Evolutionary conservation across 2,888 invertebrate species (phyloP).

Genomic region (Nowickia ferox): DNA sequence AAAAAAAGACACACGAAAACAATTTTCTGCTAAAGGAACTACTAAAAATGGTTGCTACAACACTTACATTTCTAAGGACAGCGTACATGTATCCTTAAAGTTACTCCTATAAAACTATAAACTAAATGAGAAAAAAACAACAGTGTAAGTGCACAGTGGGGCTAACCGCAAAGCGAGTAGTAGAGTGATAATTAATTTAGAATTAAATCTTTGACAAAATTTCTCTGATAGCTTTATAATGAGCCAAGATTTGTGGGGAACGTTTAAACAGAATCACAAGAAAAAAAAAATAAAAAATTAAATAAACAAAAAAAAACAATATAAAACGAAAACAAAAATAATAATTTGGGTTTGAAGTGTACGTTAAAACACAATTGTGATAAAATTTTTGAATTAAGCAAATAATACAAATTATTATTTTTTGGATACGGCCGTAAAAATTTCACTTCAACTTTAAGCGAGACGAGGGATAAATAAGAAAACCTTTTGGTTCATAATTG

Average conservation of each 20-base stretch:
- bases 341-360: no score
- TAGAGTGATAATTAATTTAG: neutral
- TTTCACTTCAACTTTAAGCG: no score
- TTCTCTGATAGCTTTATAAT: neutral
- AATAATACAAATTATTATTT: no score
- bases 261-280: no score
- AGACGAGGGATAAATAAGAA: no score
- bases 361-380: no score
- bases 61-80: neutral
- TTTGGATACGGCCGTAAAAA: no score
- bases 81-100: conserved; percentile 1
- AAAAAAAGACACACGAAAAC: conserved; percentile 3
- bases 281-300: no score
- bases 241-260: neutral
- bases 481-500: no score
- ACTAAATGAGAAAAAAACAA: conserved; percentile 9
- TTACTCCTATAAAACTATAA: conserved; percentile 5
- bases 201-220: neutral
- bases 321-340: no score
- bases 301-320: no score
- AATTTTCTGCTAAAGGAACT: neutral
- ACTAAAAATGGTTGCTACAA: conserved; percentile 7
- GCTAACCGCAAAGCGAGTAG: neutral
- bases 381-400: no score
- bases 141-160: neutral